Base-by-base conservation (phyloP, 2,113 vertebrate genomes). In the Pangasianodon gigas region DNA sequence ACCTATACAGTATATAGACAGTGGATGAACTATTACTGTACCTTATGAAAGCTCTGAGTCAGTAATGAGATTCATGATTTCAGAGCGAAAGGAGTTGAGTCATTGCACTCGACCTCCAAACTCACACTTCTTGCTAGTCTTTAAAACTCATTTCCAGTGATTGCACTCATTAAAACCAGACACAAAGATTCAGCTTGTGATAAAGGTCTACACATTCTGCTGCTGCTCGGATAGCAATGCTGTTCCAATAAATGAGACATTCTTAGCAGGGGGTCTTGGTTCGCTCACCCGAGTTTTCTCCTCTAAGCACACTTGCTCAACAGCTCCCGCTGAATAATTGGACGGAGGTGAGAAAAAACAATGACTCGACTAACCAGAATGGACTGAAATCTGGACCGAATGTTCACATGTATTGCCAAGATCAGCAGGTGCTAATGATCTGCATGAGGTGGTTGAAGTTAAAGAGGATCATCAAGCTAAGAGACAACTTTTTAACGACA, bases 111-210 rank as follows among this genome's bases (percentile, higher is more conserved):
- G 21, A 86, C 58, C 71, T 89, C 77, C 85, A 86, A 58, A 80
- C 77, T 84, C 6, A 0, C 21, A 74, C 44, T 81, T 48, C 37
- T 32, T 80, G 82, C 75, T 71, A 24, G 56, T 80, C 71, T 85
- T 87, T 88, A 83, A 92, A 88, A 90, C 84, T 88, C 48, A 82
- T 91, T 89, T 89, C 52, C 81, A 87, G 84, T 60, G 82, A 92
- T 90, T 91, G 81, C 65, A 58, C 87, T 92, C 89, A 90, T 92
- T 92, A 92, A 89, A 92, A 91, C 52, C 75, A 56, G 62, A 65
- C 62, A 87, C 56, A 11, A 89, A 75, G 75, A 83, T 84, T 60
- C 77, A 74, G 26, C 1, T 1, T 48, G 60, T 62, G 48, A 26
- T 84, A 51, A 86, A 86, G 81, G 88, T 91, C 81, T 80, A 46